These are phyloP conservation scores for Mastomys natalensis DNA, from an alignment of 2,113 vertebrate genomes.

Conservation along the genomic window DNA sequence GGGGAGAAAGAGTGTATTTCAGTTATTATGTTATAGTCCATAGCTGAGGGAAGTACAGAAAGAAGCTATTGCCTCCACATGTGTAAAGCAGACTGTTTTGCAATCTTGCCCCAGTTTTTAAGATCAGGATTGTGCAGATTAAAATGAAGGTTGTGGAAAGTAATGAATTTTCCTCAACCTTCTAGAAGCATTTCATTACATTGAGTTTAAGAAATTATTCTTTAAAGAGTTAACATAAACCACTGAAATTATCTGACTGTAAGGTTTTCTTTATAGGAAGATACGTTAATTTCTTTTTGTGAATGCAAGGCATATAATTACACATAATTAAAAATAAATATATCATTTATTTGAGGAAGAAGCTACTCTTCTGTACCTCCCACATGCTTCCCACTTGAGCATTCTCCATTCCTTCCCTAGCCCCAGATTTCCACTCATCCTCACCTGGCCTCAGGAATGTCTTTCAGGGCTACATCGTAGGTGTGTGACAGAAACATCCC, in stretches of 20 bases:
- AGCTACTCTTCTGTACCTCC: background rate
- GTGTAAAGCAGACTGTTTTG: background rate
- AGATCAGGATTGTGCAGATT: background rate
- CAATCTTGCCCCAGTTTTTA: background rate
- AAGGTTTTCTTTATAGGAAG: background rate
- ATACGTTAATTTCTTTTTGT: background rate
- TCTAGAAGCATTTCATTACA: background rate
- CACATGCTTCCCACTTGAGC: background rate
- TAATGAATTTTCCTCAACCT: background rate
- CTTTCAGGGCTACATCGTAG: background rate
- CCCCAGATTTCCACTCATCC: no score
- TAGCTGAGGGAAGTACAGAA: background rate
- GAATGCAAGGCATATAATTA: background rate
- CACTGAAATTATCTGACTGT: background rate
- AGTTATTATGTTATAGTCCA: no score
- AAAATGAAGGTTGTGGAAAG: background rate
- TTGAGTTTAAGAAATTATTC: background rate
- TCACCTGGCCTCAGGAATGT: background rate
- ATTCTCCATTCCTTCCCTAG: background rate
- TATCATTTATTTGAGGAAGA: no score
- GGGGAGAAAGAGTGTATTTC: background rate
- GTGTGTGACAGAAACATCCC: background rate
- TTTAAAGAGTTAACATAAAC: background rate
- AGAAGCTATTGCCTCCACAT: background rate
- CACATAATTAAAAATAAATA: background rate